Evolutionary conservation across 2,797 vertebrate genomes (phyloP), one percentile per base, ranked within the genome.

Genomic region (Micrastur ruficollis): DNA sequence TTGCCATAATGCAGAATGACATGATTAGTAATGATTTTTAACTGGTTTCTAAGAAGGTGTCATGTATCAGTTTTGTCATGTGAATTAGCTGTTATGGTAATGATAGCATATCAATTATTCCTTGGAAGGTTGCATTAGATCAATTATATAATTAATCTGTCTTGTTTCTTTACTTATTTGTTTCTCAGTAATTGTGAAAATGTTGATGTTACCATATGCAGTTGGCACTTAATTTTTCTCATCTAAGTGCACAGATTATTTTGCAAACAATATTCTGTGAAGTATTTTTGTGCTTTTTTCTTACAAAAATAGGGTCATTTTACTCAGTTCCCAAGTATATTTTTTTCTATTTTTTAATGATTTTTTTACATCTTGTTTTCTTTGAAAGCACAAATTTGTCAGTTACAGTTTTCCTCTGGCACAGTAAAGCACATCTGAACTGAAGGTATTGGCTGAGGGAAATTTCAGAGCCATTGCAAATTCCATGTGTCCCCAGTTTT

Each of bases 21-120:
- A 2, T 95, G 91, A 96, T 96, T 94, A 96, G 79, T 65, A 95
- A 90, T 86, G 81, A 94, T 96, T 96, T 95, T 95, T 90, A 95
- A 95, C 83, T 70, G 78, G 44, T 79, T 96, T 89, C 83, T 81
- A 61, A 95, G 75, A 94, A 91, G 61, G 81, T 95, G 72, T 93
- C 91, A 46, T 95, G 89, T 83, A 95, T 92, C 86, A 95, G 79
- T 93, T 96, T 95, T 96, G 68, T 88, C 78, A 85, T 73, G 31
- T 50, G 44, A 84, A 94, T 82, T 89, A 95, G 44, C 90, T 89
- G 83, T 90, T 92, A 40, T 86, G 65, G 66, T 86, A 91, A 95
- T 94, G 83, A 75, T 52, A 94, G n/a, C 59, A 40, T 94, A 96
- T 93, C 56, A 95, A 32, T 94, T 94, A 93, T 94, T 90, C 46